phyloP scores from a whole-genome alignment of 1,140 invertebrate genomes.

The Bombus picipes region DNA sequence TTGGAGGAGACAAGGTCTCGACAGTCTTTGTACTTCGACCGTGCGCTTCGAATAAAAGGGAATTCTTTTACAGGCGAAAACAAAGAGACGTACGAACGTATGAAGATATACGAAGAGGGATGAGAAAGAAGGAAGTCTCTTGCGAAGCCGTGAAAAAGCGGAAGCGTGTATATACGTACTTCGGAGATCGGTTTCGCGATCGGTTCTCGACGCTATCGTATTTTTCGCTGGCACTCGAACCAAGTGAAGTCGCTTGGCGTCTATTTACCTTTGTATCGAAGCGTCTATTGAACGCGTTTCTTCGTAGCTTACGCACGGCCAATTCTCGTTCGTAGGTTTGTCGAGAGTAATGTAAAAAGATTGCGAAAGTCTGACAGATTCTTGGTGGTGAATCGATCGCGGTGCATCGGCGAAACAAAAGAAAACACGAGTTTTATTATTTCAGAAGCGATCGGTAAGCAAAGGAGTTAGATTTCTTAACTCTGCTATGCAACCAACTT shows the following conservation, averaged over 20 bases:
- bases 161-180: constrained; percentile 43
- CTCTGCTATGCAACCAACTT: not conserved
- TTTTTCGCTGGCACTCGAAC: not conserved
- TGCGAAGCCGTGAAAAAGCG: constrained; percentile 49
- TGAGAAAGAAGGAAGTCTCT: not conserved
- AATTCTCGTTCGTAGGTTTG: not conserved
- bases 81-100: constrained; percentile 15
- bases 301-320: too few relatives aligned
- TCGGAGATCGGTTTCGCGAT: constrained; percentile 16
- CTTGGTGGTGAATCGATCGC: too few relatives aligned
- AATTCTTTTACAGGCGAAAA: not conserved
- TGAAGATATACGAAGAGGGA: not conserved
- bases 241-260: not conserved
- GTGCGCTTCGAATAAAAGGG: not conserved
- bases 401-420: not conserved
- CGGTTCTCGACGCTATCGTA: not conserved
- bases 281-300: not conserved
- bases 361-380: not conserved
- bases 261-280: not conserved
- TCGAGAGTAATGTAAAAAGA: not conserved
- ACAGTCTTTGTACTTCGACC: not conserved
- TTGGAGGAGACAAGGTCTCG: not conserved
- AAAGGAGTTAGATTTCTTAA: not conserved
- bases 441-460: not conserved
- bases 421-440: too few relatives aligned